A percentile compares a stretch with the other conserved stretches of the same genome.
These are phyloP conservation scores for Gastracanthus pulcherrimus DNA, from an alignment of 2,888 invertebrate genomes.

Conservation along the genomic window DNA sequence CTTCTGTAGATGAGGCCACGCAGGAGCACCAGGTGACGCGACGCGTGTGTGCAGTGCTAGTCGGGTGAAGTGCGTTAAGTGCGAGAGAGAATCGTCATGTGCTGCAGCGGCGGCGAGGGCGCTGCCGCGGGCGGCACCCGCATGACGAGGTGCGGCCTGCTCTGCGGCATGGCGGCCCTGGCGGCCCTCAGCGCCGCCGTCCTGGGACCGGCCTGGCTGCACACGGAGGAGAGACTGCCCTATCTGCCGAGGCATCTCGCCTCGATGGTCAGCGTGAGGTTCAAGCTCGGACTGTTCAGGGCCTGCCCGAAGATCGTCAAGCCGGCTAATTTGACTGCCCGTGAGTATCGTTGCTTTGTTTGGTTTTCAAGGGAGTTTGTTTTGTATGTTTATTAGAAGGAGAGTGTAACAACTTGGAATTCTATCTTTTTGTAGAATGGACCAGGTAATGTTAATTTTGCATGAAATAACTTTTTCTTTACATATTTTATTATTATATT, in stretches of 20 bases:
- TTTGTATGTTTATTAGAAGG: too few species aligned
- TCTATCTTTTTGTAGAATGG: too few species aligned
- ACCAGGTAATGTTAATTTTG: too few species aligned
- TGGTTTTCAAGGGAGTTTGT: too few species aligned
- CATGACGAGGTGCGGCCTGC: constrained; percentile 74
- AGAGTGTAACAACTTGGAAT: too few species aligned
- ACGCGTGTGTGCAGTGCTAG: constrained; percentile 7
- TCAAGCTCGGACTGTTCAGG: constrained; percentile 74
- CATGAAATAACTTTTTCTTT: too few species aligned
- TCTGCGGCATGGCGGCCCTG: constrained; percentile 74
- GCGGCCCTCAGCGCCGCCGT: constrained; percentile 74
- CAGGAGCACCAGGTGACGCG: too few species aligned
- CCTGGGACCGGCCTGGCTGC: constrained; percentile 75
- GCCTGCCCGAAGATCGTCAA: constrained; percentile 73
- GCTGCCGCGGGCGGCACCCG: constrained; percentile 66
- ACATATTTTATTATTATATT: too few species aligned
- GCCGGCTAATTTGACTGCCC: constrained; percentile 70
- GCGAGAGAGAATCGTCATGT: constrained; percentile 63
- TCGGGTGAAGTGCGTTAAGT: not conserved
- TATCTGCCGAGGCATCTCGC: constrained; percentile 67
- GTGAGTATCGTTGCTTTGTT: constrained; percentile 73
- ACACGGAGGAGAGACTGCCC: constrained; percentile 73
- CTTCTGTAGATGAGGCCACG: too few species aligned
- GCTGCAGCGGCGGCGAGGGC: constrained; percentile 67
- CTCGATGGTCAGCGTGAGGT: constrained; percentile 70